Conservation (phyloP, 2,797 vertebrate species). For the Furcifer pardalis region DNA sequence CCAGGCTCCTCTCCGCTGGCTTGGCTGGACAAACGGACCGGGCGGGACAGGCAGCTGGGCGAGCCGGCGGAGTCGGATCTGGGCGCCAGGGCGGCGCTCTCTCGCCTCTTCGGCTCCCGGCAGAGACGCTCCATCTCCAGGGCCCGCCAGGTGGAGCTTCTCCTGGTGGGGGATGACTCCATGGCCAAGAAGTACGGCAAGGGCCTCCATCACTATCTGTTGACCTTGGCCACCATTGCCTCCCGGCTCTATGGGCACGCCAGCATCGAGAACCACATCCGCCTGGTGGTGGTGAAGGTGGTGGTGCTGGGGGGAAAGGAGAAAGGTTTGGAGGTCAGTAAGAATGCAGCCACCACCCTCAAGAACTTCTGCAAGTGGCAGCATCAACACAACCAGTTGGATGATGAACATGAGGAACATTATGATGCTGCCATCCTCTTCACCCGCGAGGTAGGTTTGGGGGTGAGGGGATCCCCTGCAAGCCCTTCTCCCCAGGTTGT, state of each 20-base stretch:
- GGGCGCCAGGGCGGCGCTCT: slow-evolving; percentile 15
- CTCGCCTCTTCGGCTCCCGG: slow-evolving; percentile 41
- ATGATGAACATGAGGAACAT: slow-evolving; percentile 90
- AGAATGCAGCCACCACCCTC: slow-evolving; percentile 93
- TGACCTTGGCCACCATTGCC: slow-evolving; percentile 93
- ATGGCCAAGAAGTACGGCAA: slow-evolving; percentile 92
- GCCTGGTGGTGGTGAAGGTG: slow-evolving; percentile 91
- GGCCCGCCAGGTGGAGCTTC: slow-evolving; percentile 93
- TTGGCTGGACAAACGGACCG: slow-evolving; percentile 19
- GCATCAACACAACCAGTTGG: slow-evolving; percentile 92
- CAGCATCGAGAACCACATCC: slow-evolving; percentile 97
- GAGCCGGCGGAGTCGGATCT: slow-evolving; percentile 18
- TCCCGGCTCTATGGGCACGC: slow-evolving; percentile 94
- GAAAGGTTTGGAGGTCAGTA: slow-evolving; percentile 88
- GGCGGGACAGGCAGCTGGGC: slow-evolving; percentile 36
- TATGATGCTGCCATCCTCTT: slow-evolving; percentile 97
- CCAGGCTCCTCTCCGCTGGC: slow-evolving; percentile 69
- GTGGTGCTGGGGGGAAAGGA: slow-evolving; percentile 84
- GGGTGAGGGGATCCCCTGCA: rapidly evolving
- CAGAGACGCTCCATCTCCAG: slow-evolving; percentile 85
- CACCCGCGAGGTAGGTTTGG: slow-evolving; percentile 91
- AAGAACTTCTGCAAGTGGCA: slow-evolving; percentile 99
- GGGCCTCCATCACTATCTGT: slow-evolving; percentile 92
- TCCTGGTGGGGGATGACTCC: slow-evolving; percentile 92
- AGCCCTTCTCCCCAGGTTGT: rapidly evolving